Conservation (phyloP, 2,888 invertebrate genomes). For the Chymomyza fuscimana region DNA sequence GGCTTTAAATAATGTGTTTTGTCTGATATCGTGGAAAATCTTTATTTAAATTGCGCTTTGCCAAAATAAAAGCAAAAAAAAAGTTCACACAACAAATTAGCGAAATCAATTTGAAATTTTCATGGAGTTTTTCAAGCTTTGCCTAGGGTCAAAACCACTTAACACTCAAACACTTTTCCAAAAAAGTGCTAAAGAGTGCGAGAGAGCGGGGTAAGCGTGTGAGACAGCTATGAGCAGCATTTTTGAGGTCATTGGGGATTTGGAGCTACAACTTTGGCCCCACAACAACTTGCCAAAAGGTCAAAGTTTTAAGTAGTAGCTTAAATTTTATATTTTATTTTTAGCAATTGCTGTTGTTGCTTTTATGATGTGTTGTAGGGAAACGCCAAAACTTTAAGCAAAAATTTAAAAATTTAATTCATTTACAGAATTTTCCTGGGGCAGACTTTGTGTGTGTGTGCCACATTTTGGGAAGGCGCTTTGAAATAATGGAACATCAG, state of each 20-base stretch:
- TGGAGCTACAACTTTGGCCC: constrained; percentile 31
- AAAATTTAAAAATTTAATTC: constrained; percentile 39
- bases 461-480: not conserved
- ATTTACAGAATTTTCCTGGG: constrained; percentile 24
- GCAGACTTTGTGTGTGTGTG: not conserved
- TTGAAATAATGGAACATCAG: not conserved
- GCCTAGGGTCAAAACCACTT: constrained; percentile 30
- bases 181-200: not conserved
- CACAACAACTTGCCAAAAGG: constrained; percentile 22
- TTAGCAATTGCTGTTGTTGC: constrained; percentile 11
- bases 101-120: constrained; percentile 39
- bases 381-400: not conserved
- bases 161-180: constrained; percentile 20
- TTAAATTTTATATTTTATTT: constrained; percentile 41
- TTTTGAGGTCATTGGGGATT: constrained; percentile 53
- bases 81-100: constrained; percentile 33
- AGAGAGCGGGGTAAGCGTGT: not conserved
- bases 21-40: constrained; percentile 4
- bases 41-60: constrained; percentile 20
- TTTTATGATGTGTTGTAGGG: constrained; percentile 32
- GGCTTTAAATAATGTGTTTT: constrained; percentile 2
- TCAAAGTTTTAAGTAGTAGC: constrained; percentile 50
- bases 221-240: constrained; percentile 18
- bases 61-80: constrained; percentile 13
- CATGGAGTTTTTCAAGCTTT: constrained; percentile 27